phyloP scores from a whole-genome alignment of 1,140 invertebrate genomes.

The Pogonomyrmex californicus region DNA sequence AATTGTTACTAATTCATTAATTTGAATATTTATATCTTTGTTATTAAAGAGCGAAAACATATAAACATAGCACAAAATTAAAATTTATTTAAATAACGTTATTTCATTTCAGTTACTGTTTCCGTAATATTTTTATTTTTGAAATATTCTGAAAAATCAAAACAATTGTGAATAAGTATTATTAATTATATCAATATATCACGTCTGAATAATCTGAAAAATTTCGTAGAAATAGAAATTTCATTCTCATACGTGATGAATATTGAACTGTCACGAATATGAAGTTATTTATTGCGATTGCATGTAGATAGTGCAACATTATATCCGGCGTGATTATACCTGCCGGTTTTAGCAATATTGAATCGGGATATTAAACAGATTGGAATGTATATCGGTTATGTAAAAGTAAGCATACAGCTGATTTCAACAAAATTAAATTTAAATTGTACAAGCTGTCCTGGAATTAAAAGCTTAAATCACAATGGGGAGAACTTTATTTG shows the following conservation, averaged over 20 bases:
- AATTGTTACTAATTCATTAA: neutral
- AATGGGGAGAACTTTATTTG: neutral
- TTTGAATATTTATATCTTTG: neutral
- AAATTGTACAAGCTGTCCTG: neutral
- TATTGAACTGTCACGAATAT: constrained; percentile 32
- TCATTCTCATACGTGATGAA: neutral
- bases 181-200: constrained; percentile 20
- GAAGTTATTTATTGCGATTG: constrained; percentile 47
- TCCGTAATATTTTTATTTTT: neutral
- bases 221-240: constrained; percentile 26
- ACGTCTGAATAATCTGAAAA: neutral
- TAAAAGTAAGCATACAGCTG: neutral
- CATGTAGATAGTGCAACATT: constrained; percentile 18
- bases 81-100: neutral
- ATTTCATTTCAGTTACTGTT: neutral
- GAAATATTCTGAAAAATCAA: neutral
- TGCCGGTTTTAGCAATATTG: neutral
- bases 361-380: constrained; percentile 27
- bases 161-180: neutral
- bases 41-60: neutral
- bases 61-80: neutral
- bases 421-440: constrained; percentile 39
- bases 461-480: constrained; percentile 44
- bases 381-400: constrained; percentile 11
- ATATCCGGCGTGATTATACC: constrained; percentile 26